Evolutionary conservation across 2,113 vertebrate genomes (phyloP), one percentile per base, ranked within the genome.

Genomic region (Elachura formosa): DNA sequence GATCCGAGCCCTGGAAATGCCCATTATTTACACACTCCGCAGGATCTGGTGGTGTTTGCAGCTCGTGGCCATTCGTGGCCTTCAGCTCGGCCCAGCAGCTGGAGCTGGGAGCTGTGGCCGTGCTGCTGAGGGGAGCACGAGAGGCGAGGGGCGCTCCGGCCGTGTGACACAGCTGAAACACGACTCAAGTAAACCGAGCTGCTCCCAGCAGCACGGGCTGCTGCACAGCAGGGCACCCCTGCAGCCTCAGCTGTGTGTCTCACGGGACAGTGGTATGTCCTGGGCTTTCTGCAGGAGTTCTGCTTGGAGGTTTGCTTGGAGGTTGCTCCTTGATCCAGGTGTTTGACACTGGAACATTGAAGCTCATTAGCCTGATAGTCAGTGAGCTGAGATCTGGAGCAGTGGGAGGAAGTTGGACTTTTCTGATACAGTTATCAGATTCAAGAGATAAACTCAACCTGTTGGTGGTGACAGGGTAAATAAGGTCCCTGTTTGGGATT

Each of bases 221-320:
- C 89, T 14, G 48, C 52, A 33, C 29, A 7, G 31, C 33, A 71
- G 74, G 55, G 31, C 18, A 3, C 58, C 62, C 34, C 10, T 38
- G 56, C n/a, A 10, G 28, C n/a, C 51, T 11, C 40, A 5, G 0
- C 45, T 19, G 49, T 1, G 6, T 7, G 1, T 22, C 33, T 29
- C 17, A 0, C 11, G 34, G 9, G 17, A 25, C 3, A 12, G 49
- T 14, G 46, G 28, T 0, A 0, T 3, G 22, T 25, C n/a, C 62
- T 61, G 8, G 10, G 20, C 28, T 5, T n/a, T 7, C 34, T 54
- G 5, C 2, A 20, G 28, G 18, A 29, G 67, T 38, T n/a, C 3
- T 49, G 16, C 34, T 38, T 33, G 40, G n/a, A n/a, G n/a, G n/a
- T n/a, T n/a, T 2, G 23, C 33, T 56, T 4, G 10, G 16, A 22